Base-by-base conservation (phyloP, 2,888 invertebrate species). In the Julus scanicus region DNA sequence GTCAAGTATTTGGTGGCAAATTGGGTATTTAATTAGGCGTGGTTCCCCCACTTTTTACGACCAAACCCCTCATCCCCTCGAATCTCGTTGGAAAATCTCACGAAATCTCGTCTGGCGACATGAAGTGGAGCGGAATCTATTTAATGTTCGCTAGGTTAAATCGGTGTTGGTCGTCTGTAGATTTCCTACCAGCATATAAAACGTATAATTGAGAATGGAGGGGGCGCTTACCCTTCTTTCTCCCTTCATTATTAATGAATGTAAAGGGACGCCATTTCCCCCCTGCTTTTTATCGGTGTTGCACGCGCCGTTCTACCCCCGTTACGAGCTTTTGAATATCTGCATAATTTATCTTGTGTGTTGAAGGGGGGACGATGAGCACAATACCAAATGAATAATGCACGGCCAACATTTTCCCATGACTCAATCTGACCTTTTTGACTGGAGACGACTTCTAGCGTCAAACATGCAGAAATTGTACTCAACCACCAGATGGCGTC, bases 251-350 rank as follows among this genome's bases (percentile, higher is more conserved):
- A 80, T 80, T 80, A 37, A 80, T 80, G 80, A 37, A 80, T 37
- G 80, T 13, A 53, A 11, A 80, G 80, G 80, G 80, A 13, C 15
- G 80, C 80, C 80, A 80, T 37, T 37, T 37, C 9, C 80, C 80
- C 80, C 13, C 37, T 63, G 6, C 17, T 37, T 80, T 80, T 80
- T 80, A 37, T 37, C 13, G 37, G 13, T 29, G 6, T 80, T 80
- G 80, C 80, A 80, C 80, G 80, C 37, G 80, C 80, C 80, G 20
- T 53, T 0, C 37, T 80, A 37, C 37, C 80, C 80, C 37, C 8
- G 44, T 80, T 37, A 80, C 37, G 37, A 80, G 80, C 80, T 80
- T 80, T 80, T 80, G 80, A 80, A 80, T 80, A 80, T 80, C 80
- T 80, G 37, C 80, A 53, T 53, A 53, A 53, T 53, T 53, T 53